These are phyloP conservation scores for Polydrusus cervinus DNA, from an alignment of 2,888 invertebrate species.

Conservation along the genomic window DNA sequence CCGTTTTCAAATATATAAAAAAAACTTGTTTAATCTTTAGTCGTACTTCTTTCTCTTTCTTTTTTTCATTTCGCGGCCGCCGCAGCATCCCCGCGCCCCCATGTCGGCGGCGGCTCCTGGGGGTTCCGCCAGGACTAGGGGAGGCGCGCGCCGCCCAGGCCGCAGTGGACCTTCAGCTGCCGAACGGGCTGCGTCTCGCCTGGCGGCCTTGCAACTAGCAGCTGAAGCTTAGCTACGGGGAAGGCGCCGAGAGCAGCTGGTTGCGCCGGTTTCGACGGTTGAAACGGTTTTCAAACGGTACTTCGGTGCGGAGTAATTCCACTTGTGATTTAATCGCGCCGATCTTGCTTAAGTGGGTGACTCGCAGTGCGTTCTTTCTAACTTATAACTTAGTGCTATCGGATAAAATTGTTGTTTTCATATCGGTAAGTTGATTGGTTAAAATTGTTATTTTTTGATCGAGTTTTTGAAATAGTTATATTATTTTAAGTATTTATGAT, in stretches of 20 bases:
- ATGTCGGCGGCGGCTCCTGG: constrained; percentile 26
- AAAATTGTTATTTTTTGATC: no score
- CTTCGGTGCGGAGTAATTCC: constrained; percentile 28
- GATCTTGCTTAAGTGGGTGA: constrained; percentile 39
- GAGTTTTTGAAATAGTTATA: no score
- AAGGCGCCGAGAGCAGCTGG: constrained; percentile 54
- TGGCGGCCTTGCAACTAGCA: constrained; percentile 62
- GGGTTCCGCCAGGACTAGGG: constrained; percentile 35
- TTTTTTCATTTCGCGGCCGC: constrained; percentile 35
- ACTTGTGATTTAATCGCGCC: constrained; percentile 4
- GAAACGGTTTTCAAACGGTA: constrained; percentile 32
- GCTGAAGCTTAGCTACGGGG: constrained; percentile 55
- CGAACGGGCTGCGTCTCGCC: constrained; percentile 66
- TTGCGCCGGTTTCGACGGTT: constrained; percentile 46
- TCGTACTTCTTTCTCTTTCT: constrained; percentile 33
- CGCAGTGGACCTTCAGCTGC: constrained; percentile 70
- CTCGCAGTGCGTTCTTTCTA: constrained; percentile 3
- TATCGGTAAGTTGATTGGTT: constrained; percentile 9
- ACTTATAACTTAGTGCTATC: constrained; percentile 10
- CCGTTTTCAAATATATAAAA: constrained; percentile 7
- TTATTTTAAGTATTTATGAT: no score
- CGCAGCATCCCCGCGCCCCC: constrained; percentile 38
- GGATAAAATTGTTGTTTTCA: not conserved
- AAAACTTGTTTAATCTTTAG: constrained; percentile 48
- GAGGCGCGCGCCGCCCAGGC: constrained; percentile 58